A percentile compares a stretch with the other conserved stretches of the same genome.
phyloP scores from a whole-genome alignment of 2,888 invertebrate genomes.

The Arrhopalites spinosus region DNA sequence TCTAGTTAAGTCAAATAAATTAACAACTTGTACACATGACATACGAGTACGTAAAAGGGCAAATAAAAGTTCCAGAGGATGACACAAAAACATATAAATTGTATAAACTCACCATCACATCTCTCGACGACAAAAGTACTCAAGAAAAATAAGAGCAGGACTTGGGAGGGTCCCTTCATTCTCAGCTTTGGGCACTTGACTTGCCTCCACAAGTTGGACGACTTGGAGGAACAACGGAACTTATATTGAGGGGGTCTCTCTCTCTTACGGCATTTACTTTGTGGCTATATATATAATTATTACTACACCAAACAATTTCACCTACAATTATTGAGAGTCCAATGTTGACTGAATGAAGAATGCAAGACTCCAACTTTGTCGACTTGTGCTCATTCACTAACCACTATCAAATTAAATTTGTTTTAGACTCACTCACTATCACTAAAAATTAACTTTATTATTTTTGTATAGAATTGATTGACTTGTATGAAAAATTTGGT shows the following conservation, averaged over 20 bases:
- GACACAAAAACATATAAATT: slow-evolving; percentile 1
- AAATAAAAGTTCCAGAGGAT: not conserved
- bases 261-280: not conserved
- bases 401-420: too few relatives aligned
- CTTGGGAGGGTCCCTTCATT: slow-evolving; percentile 13
- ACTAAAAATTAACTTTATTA: not conserved
- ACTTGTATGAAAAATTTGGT: not conserved
- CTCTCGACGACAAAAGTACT: not conserved
- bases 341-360: too few relatives aligned
- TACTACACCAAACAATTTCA: not conserved
- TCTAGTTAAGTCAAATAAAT: not conserved
- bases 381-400: too few relatives aligned
- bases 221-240: not conserved
- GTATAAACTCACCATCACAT: slow-evolving; percentile 15
- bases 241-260: not conserved
- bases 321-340: not conserved
- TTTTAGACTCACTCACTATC: not conserved
- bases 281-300: not conserved
- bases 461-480: not conserved
- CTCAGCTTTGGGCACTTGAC: not conserved
- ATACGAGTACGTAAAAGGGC: not conserved
- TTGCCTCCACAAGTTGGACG: not conserved
- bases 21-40: not conserved
- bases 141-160: not conserved
- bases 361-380: too few relatives aligned